phyloP scores from a whole-genome alignment of 2,888 invertebrate genomes.

The Orgyia antiqua region DNA sequence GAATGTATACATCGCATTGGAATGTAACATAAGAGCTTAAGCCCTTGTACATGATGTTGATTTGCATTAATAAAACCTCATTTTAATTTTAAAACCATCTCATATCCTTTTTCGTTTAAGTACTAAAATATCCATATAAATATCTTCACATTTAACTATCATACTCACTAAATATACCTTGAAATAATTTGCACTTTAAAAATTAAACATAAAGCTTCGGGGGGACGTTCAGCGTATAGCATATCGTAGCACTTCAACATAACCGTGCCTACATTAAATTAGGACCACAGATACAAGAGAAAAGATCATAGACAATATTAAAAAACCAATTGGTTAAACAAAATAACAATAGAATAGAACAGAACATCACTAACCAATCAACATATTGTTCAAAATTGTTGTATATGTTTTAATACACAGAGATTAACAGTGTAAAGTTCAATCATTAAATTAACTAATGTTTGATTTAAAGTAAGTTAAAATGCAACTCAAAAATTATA shows the following conservation, averaged over 20 bases:
- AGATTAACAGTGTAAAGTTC: no score
- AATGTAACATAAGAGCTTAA: conserved; percentile 44
- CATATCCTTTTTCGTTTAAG: conserved; percentile 54
- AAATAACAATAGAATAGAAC: conserved; percentile 24
- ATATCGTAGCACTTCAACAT: conserved; percentile 65
- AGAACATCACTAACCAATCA: no score
- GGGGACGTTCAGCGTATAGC: conserved; percentile 73
- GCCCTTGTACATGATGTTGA: conserved; percentile 29
- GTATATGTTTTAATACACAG: no score
- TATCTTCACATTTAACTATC: conserved; percentile 60
- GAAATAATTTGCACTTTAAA: conserved; percentile 71
- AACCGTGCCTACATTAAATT: conserved; percentile 22
- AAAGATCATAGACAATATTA: conserved; percentile 17
- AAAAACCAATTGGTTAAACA: conserved; percentile 18
- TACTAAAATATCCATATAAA: conserved; percentile 72
- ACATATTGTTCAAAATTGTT: no score
- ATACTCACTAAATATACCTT: conserved; percentile 62
- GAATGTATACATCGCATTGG: conserved; percentile 55
- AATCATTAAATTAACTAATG: no score
- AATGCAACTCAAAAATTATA: no score
- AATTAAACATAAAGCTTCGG: conserved; percentile 58
- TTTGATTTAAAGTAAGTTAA: no score
- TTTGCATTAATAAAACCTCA: conserved; percentile 27
- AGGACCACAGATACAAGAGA: conserved; percentile 20
- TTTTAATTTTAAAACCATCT: conserved; percentile 34